phyloP scores from a whole-genome alignment of 2,888 invertebrate genomes.

The Eristalinus aeneus region DNA sequence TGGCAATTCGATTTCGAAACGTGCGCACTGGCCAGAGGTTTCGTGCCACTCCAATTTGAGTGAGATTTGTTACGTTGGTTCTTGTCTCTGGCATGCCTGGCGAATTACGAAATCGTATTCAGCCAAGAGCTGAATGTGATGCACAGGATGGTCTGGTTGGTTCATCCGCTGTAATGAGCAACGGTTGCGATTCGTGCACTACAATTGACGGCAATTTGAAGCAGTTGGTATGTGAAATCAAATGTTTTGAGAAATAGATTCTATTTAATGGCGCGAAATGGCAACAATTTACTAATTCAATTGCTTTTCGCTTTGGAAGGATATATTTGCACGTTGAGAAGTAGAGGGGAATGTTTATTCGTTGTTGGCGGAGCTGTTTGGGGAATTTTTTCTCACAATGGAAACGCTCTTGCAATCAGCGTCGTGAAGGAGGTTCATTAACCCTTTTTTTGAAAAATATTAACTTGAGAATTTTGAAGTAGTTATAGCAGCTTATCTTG shows the following conservation, averaged over 20 bases:
- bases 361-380: no score
- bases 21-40: constrained; percentile 9
- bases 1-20: background rate
- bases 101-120: constrained; percentile 19
- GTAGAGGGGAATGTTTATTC: no score
- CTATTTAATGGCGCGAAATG: no score
- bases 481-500: no score
- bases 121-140: constrained; percentile 20
- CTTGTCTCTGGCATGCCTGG: constrained; percentile 2
- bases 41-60: background rate
- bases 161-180: constrained; percentile 3
- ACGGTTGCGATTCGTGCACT: constrained; percentile 12
- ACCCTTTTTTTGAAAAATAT: no score
- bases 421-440: no score
- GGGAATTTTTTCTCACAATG: no score
- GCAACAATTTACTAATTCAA: no score
- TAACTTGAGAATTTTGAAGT: no score
- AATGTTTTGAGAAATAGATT: background rate
- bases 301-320: no score
- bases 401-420: no score
- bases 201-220: background rate
- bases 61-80: background rate
- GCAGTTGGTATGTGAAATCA: background rate
- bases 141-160: background rate
- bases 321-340: no score